phyloP scores from a whole-genome alignment of 2,797 vertebrate species.

The Carapus acus region DNA sequence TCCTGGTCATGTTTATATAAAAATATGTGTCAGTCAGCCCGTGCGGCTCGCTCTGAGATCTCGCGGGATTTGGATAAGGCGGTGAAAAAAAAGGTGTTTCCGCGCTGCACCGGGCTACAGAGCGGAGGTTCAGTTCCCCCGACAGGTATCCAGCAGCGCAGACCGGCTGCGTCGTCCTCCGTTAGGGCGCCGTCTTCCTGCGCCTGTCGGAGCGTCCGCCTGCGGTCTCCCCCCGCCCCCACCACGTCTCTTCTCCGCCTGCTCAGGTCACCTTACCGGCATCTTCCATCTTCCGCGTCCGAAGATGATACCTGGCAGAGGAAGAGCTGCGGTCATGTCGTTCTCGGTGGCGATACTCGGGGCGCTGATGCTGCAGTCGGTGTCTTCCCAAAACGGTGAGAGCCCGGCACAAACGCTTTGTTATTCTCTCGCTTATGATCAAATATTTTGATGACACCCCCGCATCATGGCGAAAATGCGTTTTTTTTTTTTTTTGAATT shows the following conservation, averaged over 20 bases:
- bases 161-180: constrained; percentile 30
- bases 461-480: constrained; percentile 23
- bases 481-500: constrained; percentile 13
- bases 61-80: constrained; percentile 59
- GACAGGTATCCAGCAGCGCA: constrained; percentile 26
- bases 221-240: constrained; percentile 6
- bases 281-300: constrained; percentile 38
- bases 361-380: constrained; percentile 68
- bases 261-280: constrained; percentile 53
- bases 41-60: constrained; percentile 28
- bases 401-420: no score
- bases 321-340: constrained; percentile 66
- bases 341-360: constrained; percentile 60
- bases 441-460: constrained; percentile 3
- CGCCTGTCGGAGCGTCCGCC: constrained; percentile 37
- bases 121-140: constrained; percentile 4
- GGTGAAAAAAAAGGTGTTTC: constrained; percentile 41
- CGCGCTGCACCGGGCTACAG: constrained; percentile 42
- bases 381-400: constrained; percentile 74
- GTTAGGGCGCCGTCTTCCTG: constrained; percentile 42
- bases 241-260: constrained; percentile 3
- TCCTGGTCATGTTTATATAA: no score
- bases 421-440: no score
- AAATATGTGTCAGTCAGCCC: no score
- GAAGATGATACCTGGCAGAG: constrained; percentile 61